Evolutionary conservation across 2,888 invertebrate genomes (phyloP), one percentile per base, ranked within the genome.

Genomic region (Drosophila tanythrix): DNA sequence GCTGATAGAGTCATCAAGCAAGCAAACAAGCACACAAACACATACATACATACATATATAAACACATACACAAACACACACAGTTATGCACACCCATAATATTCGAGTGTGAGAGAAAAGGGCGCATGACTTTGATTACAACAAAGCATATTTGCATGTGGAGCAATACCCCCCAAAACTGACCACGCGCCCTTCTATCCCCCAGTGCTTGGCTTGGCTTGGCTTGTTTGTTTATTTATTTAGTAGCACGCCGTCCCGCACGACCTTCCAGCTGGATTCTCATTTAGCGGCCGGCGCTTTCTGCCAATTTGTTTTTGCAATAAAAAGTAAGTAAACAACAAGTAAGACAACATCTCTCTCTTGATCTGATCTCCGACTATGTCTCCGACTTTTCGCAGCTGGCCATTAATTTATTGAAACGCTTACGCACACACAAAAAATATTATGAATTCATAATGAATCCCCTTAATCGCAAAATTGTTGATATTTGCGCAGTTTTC

Each of bases 61-160:
- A 11, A 21, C 2, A 4, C 0, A 52, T 62, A 60, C 31, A 25
- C 29, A 50, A 38, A 52, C 4, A n/a, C 15, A 13, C 27, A 38
- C n/a, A 40, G 36, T 50, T 31, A 48, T 18, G 7, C 8, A 46
- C 2, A 15, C 21, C 15, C 46, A 46, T 36, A 35, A 65, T 33
- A 56, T 15, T 33, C 11, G 31, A 33, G 33, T 57, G 48, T 58
- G 61, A 40, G 61, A 46, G 11, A 18, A 70, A 64, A 83, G 59
- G 66, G 67, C 85, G 80, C 72, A 85, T 88, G 88, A 88, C 74
- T 81, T 73, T 83, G 81, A 83, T 82, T 72, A 74, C 71, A 83
- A 61, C n/a, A 59, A 70, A 43, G 48, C 48, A 40, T 70, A 60
- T 69, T 58, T 58, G 56, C 55, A 52, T 62, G 43, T 61, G 50